Conservation (phyloP, 2,113 vertebrate genomes). For the Anhinga anhinga region DNA sequence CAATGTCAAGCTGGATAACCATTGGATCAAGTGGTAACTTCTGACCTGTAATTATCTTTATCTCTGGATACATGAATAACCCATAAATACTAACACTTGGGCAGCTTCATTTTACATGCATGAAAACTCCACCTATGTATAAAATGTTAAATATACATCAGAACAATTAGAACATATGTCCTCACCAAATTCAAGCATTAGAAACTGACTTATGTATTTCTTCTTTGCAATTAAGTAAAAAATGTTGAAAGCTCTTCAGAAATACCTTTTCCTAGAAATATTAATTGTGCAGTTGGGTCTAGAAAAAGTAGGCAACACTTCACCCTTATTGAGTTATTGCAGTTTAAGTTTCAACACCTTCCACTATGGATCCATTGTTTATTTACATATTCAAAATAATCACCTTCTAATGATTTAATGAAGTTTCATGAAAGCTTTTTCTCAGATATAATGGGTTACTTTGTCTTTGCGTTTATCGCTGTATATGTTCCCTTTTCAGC, state of each 20-base stretch:
- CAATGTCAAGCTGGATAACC: conserved; percentile 11
- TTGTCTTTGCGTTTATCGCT: background rate
- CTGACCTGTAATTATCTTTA: conserved; percentile 19
- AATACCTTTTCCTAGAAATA: background rate
- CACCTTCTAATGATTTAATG: background rate
- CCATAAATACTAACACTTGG: background rate
- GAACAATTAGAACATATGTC: background rate
- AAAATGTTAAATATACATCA: background rate
- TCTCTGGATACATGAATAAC: background rate
- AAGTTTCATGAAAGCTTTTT: background rate
- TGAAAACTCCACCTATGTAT: background rate
- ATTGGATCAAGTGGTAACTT: conserved; percentile 9
- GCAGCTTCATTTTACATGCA: background rate
- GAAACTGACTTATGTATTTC: background rate
- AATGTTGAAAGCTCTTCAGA: background rate
- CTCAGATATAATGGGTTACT: background rate
- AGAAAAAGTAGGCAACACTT: background rate
- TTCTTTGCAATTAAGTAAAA: background rate
- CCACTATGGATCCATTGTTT: background rate
- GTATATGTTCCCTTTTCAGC: background rate
- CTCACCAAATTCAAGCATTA: background rate
- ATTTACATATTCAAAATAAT: background rate
- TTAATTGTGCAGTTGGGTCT: background rate
- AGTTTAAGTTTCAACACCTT: background rate
- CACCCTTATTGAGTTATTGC: background rate